Evolutionary conservation across 1,140 invertebrate genomes (phyloP).

Genomic region (Drosophila tropicalis): DNA sequence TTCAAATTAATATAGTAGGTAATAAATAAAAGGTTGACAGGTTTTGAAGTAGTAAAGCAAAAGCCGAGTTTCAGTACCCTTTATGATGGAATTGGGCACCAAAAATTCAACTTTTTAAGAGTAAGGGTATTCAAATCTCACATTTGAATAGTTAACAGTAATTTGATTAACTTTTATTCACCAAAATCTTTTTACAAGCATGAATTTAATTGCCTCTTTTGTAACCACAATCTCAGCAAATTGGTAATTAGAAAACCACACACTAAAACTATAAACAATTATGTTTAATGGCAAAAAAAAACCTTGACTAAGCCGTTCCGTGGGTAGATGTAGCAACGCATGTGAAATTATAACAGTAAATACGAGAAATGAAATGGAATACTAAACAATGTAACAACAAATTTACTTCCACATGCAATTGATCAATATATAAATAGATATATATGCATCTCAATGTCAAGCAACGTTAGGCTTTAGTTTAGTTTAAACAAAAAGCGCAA

Average conservation of each 20-base stretch:
- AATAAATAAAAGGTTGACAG: not conserved
- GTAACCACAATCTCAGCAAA: not conserved
- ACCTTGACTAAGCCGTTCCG: not conserved
- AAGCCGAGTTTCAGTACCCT: no score
- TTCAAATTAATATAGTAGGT: not conserved
- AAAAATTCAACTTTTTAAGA: no score
- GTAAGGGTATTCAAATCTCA: no score
- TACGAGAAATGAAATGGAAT: slow-evolving; percentile 28
- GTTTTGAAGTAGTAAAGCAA: not conserved
- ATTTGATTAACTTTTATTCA: not conserved
- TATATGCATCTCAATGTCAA: slow-evolving; percentile 44
- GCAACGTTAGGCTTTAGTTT: slow-evolving; percentile 28
- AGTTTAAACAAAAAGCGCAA: slow-evolving; percentile 6
- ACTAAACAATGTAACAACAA: slow-evolving; percentile 20
- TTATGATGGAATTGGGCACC: no score
- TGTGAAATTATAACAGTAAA: slow-evolving; percentile 52
- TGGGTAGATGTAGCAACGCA: not conserved
- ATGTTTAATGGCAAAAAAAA: not conserved
- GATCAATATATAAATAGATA: slow-evolving; percentile 5
- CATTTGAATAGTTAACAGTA: not conserved
- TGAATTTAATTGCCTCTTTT: not conserved
- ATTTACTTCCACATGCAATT: slow-evolving; percentile 52
- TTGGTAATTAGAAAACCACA: not conserved
- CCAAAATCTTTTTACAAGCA: not conserved
- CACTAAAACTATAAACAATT: not conserved